phyloP scores from a whole-genome alignment of 2,888 invertebrate genomes.

The Teleogryllus oceanicus region DNA sequence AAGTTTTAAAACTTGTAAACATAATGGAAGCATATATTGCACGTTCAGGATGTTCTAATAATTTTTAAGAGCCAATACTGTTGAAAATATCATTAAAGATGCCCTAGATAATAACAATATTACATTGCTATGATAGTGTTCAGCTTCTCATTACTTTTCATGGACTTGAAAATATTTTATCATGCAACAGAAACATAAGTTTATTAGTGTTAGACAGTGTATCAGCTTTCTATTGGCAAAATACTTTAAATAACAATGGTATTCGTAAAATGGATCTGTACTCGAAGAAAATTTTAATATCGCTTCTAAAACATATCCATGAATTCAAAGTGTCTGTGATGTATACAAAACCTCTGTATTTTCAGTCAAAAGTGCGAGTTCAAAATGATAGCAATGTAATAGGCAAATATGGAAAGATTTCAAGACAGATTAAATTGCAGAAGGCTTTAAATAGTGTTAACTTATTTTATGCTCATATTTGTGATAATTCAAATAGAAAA shows the following conservation, averaged over 20 bases:
- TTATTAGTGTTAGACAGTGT: constrained; percentile 53
- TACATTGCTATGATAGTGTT: constrained; percentile 47
- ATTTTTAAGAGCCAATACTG: constrained; percentile 29
- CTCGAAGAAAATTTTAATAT: constrained; percentile 48
- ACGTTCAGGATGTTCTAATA: neutral
- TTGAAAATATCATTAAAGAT: constrained; percentile 41
- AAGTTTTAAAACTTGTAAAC: constrained; percentile 45
- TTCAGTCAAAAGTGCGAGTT: constrained; percentile 44
- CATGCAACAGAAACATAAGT: constrained; percentile 47
- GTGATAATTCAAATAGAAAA: neutral
- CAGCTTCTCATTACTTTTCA: constrained; percentile 46
- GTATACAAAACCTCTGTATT: constrained; percentile 55
- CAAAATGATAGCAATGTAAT: neutral
- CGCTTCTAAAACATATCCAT: constrained; percentile 51
- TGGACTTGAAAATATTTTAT: constrained; percentile 47
- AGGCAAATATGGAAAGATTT: neutral
- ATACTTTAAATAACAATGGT: constrained; percentile 44
- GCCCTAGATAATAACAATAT: constrained; percentile 46
- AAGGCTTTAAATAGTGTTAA: neutral
- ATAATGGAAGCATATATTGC: constrained; percentile 43
- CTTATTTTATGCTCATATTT: constrained; percentile 28
- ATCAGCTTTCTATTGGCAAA: constrained; percentile 55
- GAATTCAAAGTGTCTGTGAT: constrained; percentile 53
- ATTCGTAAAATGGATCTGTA: constrained; percentile 53
- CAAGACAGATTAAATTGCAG: constrained; percentile 20